A percentile compares a stretch with the other conserved stretches of the same genome.
Conservation (phyloP, 2,888 invertebrate species). For the Xylota segnis region DNA sequence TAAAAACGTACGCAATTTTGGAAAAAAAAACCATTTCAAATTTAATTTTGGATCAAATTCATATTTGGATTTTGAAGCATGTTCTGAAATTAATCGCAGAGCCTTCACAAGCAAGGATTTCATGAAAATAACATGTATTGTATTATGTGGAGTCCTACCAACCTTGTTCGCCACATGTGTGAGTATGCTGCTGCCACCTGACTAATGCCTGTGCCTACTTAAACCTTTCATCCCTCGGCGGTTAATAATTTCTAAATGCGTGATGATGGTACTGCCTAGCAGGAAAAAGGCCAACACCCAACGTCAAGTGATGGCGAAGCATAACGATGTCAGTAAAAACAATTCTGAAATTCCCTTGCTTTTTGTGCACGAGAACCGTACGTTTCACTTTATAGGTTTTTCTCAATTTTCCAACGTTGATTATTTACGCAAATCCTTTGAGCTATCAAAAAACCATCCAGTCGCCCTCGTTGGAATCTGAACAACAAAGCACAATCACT, state of each 20-base stretch:
- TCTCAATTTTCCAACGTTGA: conserved; percentile 30
- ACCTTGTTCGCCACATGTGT: conserved; percentile 7
- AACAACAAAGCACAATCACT: conserved; percentile 17
- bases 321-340: conserved; percentile 13
- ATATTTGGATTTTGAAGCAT: conserved; percentile 51
- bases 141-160: conserved; percentile 19
- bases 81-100: conserved; percentile 58
- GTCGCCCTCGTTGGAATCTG: conserved; percentile 2
- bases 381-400: conserved; percentile 6
- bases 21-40: conserved; percentile 11
- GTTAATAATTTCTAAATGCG: conserved; percentile 50
- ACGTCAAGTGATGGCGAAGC: not conserved
- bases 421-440: conserved; percentile 47
- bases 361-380: not conserved
- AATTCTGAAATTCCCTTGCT: conserved; percentile 24
- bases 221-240: conserved; percentile 32
- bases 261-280: conserved; percentile 6
- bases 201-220: conserved; percentile 2
- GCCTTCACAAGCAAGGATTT: conserved; percentile 31
- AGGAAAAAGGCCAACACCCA: not conserved
- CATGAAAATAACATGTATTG: conserved; percentile 30
- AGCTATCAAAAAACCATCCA: conserved; percentile 32
- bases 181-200: conserved; percentile 6
- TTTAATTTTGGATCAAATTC: conserved; percentile 43
- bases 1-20: not conserved